Evolutionary conservation across 2,797 vertebrate species (phyloP), one percentile per base, ranked within the genome.

Genomic region (Rhabdomys pumilio): DNA sequence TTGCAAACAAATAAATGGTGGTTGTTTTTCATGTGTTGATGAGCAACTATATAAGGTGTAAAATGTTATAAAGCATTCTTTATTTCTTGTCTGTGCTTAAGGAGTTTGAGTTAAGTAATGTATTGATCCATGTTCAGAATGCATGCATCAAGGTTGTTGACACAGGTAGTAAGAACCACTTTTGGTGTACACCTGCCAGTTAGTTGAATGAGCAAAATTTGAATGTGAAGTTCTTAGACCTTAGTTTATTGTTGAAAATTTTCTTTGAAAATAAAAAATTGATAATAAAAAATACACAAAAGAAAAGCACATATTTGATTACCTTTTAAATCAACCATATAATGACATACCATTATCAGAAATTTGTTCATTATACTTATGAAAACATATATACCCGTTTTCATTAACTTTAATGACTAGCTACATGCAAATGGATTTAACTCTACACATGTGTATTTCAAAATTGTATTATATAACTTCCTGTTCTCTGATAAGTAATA

Each of bases 131-230:
- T 29, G 0, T 83, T 55, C 79, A 13, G 12, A 41, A 8, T 8
- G 1, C 8, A 69, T 34, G 14, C 5, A 31, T 53, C 73, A 84
- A 44, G 6, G 41, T 75, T 2, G 2, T 80, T 41, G 29, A 50
- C 1, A 15, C 1, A 34, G 19, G 3, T 29, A 55, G 1, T 7
- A 1, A n/a, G 44, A 79, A 20, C 5, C 44, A 41, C 7, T 14
- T 12, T 91, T 19, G 31, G 0, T n/a, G 22, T 13, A 38, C 4
- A 34, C 9, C 8, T 55, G 19, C 0, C 8, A 76, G 12, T 83
- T 41, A 55, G n/a, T 65, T 41, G 41, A 93, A 65, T 31, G 14
- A 75, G 26, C 12, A 86, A 2, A 69, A 57, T 75, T 87, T 77
- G 47, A 29, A 81, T 69, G n/a, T 8, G 14, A 72, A 69, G 15